Base-by-base conservation (phyloP, 2,888 invertebrate genomes). In the Eupithecia inturbata region DNA sequence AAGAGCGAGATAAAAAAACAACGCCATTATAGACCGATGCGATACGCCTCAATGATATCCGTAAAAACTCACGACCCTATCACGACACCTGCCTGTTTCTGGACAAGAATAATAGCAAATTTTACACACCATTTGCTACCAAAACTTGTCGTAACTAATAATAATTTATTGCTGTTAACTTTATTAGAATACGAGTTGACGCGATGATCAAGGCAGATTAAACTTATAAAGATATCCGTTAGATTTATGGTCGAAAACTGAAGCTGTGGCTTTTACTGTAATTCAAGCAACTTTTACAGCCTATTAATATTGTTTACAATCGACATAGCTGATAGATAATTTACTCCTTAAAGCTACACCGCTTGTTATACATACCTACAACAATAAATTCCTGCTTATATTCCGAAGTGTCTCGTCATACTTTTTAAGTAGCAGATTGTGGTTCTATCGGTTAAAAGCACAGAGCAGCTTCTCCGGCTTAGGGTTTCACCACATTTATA, bases 71-170 rank as follows among this genome's bases (percentile, higher is more conserved):
- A 76, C n/a, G 87, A 86, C 88, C 87, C 86, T 80, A 83, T 90
- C 91, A 88, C 81, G 79, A 82, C 89, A 88, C 88, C 90, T 90
- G 89, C 84, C 86, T 72, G 64, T 49, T 76, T 74, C 83, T 83
- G 84, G 83, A 83, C 80, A 79, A 81, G 81, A 77, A 75, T 87
- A 86, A 88, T 87, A 82, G 83, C 82, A 83, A 84, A 82, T 86
- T 87, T 85, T 82, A 82, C 84, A 82, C 82, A 60, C 82, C 82
- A 82, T 83, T 82, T 72, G 57, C 60, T 66, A 68, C 62, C 33
- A 45, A 77, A 73, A 69, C 69, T 68, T 72, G 63, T 68, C 71
- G 31, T 33, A 57, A 67, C 63, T 73, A 67, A 45, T 66, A 71
- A 28, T 36, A 74, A 68, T 72, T 72, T 67, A 74, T 67, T 60